Evolutionary conservation across 1,140 invertebrate species (phyloP).

Genomic region (Polypedilum pembai): DNA sequence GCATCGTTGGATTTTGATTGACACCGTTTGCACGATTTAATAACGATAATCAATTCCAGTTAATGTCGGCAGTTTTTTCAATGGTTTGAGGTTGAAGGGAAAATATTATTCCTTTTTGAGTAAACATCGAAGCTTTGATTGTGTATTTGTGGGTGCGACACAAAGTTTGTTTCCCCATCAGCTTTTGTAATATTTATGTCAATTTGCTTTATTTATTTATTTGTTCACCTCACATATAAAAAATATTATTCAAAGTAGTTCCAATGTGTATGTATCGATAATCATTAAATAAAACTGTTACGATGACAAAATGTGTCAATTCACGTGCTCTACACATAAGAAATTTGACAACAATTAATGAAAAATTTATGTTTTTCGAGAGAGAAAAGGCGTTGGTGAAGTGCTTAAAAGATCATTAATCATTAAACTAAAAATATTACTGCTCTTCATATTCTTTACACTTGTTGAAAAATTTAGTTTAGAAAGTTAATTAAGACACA

Average conservation of each 20-base stretch:
- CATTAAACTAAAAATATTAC: neutral
- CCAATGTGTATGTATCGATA: neutral
- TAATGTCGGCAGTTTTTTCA: neutral
- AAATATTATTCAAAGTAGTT: neutral
- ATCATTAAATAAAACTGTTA: neutral
- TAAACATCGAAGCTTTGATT: neutral
- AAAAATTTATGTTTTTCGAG: too few species aligned
- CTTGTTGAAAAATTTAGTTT: too few species aligned
- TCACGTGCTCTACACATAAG: neutral
- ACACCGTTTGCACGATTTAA: constrained; percentile 5
- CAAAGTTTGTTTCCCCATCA: neutral
- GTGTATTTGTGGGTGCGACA: neutral
- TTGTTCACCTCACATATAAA: neutral
- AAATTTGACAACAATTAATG: neutral
- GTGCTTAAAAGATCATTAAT: neutral
- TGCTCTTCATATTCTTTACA: too few species aligned
- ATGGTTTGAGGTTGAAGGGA: neutral
- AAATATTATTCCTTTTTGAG: neutral
- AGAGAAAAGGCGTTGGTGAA: neutral
- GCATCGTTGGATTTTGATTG: neutral
- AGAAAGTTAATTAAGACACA: too few species aligned
- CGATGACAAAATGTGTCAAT: constrained; percentile 3
- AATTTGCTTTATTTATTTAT: neutral
- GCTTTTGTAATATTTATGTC: neutral
- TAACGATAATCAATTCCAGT: constrained; percentile 7